These are phyloP conservation scores for Peribatodes rhomboidaria DNA, from an alignment of 2,888 invertebrate species.

Conservation along the genomic window DNA sequence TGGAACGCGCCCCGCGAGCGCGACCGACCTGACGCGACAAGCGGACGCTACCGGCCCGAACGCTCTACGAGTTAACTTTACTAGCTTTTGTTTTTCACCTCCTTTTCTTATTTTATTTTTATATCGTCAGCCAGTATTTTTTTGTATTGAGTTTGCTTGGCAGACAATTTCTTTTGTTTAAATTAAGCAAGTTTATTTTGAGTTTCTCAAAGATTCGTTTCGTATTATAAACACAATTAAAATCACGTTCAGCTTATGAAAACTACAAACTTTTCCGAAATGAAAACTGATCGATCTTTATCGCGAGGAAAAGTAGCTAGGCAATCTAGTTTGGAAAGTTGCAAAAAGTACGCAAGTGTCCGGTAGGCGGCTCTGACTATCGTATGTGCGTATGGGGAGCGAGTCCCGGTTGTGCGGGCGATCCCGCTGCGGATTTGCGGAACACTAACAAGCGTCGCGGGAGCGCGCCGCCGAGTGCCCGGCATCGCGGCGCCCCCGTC, in stretches of 20 bases:
- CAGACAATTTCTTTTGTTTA: background rate
- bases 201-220: conserved; percentile 4
- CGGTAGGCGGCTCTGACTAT: conserved; percentile 81
- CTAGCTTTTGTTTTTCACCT: background rate
- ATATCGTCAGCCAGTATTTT: background rate
- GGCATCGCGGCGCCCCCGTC: conserved; percentile 85
- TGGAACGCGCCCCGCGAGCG: conserved; percentile 59
- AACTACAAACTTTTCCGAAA: conserved; percentile 27
- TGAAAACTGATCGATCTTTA: conserved; percentile 2
- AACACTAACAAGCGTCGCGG: conserved; percentile 86
- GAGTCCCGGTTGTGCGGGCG: conserved; percentile 84
- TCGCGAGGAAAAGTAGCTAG: conserved; percentile 12
- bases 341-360: conserved; percentile 58
- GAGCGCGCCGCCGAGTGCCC: conserved; percentile 82
- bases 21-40: conserved; percentile 5
- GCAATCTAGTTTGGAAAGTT: conserved; percentile 36
- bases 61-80: conserved; percentile 1
- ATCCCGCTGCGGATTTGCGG: conserved; percentile 86
- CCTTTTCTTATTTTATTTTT: background rate
- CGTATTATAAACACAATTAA: conserved; percentile 27
- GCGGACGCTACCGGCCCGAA: background rate
- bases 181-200: background rate
- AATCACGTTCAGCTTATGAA: conserved; percentile 33
- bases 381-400: conserved; percentile 83
- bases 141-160: background rate